Percentiles rank a stretch among this genome's conserved stretches.
phyloP scores from a whole-genome alignment of 2,888 invertebrate genomes.

The Drosophila dives region DNA sequence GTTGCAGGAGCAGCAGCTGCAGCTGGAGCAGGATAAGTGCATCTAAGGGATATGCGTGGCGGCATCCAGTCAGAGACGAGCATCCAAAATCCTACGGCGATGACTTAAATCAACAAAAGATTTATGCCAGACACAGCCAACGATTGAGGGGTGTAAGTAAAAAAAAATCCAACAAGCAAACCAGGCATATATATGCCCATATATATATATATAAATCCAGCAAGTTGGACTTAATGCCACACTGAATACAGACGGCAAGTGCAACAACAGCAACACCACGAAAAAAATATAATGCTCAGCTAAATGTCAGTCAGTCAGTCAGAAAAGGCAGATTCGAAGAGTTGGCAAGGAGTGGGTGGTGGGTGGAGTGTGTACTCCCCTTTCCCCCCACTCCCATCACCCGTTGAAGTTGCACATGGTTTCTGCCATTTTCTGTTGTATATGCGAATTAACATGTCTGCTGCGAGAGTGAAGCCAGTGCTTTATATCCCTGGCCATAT shows the following conservation, averaged over 20 bases:
- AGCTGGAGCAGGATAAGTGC: conserved; percentile 11
- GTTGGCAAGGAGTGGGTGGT: conserved; percentile 3
- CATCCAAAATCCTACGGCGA: conserved; percentile 41
- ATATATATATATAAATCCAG: conserved; percentile 57
- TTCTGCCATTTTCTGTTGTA: conserved; percentile 60
- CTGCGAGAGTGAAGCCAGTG: conserved; percentile 30
- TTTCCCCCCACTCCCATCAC: rapidly evolving
- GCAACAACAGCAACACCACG: conserved; percentile 30
- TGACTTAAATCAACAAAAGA: conserved; percentile 79
- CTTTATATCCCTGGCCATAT: conserved; percentile 34
- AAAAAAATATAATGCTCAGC: conserved; percentile 18
- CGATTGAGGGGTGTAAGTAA: background rate
- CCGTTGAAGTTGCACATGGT: conserved; percentile 22
- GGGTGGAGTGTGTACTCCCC: background rate
- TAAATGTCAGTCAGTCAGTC: conserved; percentile 53
- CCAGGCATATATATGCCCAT: conserved; percentile 57
- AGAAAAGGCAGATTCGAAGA: background rate
- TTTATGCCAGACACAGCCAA: conserved; percentile 61
- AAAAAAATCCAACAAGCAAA: conserved; percentile 32
- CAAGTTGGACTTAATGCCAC: conserved; percentile 71
- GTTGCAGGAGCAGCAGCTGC: background rate
- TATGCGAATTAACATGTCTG: conserved; percentile 78
- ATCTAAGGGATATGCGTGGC: conserved; percentile 28
- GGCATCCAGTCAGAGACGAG: background rate
- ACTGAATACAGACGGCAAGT: conserved; percentile 44